Percentiles rank a stretch among this genome's conserved stretches.
Evolutionary conservation across 2,888 invertebrate genomes (phyloP).

Genomic region (Mythimna albipuncta): DNA sequence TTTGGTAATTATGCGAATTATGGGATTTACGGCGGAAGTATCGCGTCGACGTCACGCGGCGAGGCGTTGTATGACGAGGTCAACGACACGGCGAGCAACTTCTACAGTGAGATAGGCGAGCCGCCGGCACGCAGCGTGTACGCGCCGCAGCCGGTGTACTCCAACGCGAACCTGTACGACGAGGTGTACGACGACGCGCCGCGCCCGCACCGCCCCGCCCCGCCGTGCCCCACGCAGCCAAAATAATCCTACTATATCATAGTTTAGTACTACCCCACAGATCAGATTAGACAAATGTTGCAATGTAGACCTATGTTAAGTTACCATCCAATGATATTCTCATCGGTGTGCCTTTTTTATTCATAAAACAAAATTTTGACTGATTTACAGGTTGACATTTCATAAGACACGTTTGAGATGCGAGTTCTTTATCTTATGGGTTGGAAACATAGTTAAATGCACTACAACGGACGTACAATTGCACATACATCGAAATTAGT

Average conservation of each 20-base stretch:
- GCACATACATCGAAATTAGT: conserved; percentile 28
- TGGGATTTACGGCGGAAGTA: conserved; percentile 66
- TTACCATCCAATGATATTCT: conserved; percentile 61
- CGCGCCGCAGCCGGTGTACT: conserved; percentile 68
- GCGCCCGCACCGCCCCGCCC: conserved; percentile 92
- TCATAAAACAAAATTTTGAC: conserved; percentile 49
- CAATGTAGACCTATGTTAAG: conserved; percentile 50
- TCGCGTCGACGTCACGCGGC: conserved; percentile 70
- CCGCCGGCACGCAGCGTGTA: conserved; percentile 61
- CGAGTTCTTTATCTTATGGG: neutral
- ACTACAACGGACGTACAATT: neutral
- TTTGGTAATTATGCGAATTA: conserved; percentile 73
- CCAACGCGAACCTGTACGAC: conserved; percentile 81
- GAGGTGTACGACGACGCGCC: conserved; percentile 84
- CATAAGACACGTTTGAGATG: conserved; percentile 45
- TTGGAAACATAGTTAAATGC: conserved; percentile 5
- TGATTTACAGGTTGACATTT: conserved; percentile 66
- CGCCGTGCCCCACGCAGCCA: conserved; percentile 87
- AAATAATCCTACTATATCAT: conserved; percentile 65
- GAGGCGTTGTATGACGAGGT: conserved; percentile 81
- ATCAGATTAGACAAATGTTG: conserved; percentile 33
- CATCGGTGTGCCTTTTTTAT: conserved; percentile 63
- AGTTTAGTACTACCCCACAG: conserved; percentile 41
- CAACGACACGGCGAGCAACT: conserved; percentile 81
- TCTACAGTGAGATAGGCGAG: conserved; percentile 85